Conservation (phyloP, 2,888 invertebrate species). For the Caenorhabditis macrosperma region DNA sequence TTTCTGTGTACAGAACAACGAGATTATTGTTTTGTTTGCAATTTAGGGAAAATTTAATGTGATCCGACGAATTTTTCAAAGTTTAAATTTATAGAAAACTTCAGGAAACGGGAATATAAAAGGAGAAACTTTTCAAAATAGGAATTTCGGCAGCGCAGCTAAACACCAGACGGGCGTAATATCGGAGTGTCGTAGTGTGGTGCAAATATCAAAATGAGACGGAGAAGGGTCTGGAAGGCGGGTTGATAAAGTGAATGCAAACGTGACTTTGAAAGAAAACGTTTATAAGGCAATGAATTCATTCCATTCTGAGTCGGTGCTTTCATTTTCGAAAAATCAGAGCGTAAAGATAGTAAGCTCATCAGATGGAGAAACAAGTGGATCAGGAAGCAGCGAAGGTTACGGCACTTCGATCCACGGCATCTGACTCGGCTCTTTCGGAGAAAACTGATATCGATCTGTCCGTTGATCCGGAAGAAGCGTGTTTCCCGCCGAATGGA, state of each 20-base stretch:
- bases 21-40: too few species aligned
- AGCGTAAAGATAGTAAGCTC: background rate
- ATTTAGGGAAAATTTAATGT: too few species aligned
- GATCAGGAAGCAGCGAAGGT: background rate
- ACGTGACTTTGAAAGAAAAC: background rate
- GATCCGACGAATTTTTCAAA: background rate
- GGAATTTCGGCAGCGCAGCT: conserved; percentile 32
- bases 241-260: background rate
- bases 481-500: conserved; percentile 2
- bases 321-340: background rate
- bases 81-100: background rate
- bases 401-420: background rate
- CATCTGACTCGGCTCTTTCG: conserved; percentile 8
- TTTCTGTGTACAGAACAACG: too few species aligned
- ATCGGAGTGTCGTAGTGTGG: conserved; percentile 25
- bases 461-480: conserved; percentile 17
- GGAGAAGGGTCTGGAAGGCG: background rate
- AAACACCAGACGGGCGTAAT: conserved; percentile 22
- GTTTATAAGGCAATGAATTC: background rate
- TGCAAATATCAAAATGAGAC: background rate
- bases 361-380: conserved; percentile 7
- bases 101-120: background rate
- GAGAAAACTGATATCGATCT: conserved; percentile 4
- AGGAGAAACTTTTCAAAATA: background rate
- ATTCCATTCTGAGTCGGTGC: background rate